These are phyloP conservation scores for Apistogramma diplotaenia DNA, from an alignment of 2,113 vertebrate species.

Conservation along the genomic window DNA sequence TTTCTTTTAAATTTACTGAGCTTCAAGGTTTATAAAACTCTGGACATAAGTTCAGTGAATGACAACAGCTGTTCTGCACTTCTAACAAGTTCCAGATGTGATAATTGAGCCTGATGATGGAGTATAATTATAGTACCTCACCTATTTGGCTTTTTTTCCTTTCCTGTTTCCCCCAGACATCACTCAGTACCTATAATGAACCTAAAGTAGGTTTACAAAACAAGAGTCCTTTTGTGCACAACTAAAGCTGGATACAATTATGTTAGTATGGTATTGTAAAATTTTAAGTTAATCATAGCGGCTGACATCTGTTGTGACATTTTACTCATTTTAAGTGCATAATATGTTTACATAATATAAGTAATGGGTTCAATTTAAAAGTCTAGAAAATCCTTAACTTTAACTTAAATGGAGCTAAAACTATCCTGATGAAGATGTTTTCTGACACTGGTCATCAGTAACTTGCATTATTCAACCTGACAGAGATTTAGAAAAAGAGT, in stretches of 20 bases:
- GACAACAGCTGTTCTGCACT: slow-evolving; percentile 40
- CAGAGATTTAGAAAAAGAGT: neutral
- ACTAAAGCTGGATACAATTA: slow-evolving; percentile 59
- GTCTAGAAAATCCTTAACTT: neutral
- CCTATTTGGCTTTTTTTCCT: slow-evolving; percentile 22
- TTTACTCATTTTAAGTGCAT: neutral
- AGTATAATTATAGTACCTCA: slow-evolving; percentile 24
- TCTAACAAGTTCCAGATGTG: slow-evolving; percentile 69
- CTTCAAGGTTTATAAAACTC: neutral
- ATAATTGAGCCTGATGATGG: slow-evolving; percentile 50
- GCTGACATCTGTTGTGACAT: neutral
- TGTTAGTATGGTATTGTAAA: slow-evolving; percentile 6
- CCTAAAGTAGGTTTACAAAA: slow-evolving; percentile 35
- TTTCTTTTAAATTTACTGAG: neutral
- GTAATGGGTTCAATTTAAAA: neutral
- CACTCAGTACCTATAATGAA: slow-evolving; percentile 27
- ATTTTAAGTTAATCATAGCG: slow-evolving; percentile 34
- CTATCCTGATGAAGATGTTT: neutral
- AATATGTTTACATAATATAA: neutral
- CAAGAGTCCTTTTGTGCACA: slow-evolving; percentile 36
- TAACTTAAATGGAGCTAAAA: neutral
- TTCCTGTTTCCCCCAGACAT: neutral
- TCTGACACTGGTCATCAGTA: neutral
- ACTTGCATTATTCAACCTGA: neutral
- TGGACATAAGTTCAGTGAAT: slow-evolving; percentile 8